Base-by-base conservation (phyloP, 2,113 vertebrate genomes). In the Glaucidium brasilianum region DNA sequence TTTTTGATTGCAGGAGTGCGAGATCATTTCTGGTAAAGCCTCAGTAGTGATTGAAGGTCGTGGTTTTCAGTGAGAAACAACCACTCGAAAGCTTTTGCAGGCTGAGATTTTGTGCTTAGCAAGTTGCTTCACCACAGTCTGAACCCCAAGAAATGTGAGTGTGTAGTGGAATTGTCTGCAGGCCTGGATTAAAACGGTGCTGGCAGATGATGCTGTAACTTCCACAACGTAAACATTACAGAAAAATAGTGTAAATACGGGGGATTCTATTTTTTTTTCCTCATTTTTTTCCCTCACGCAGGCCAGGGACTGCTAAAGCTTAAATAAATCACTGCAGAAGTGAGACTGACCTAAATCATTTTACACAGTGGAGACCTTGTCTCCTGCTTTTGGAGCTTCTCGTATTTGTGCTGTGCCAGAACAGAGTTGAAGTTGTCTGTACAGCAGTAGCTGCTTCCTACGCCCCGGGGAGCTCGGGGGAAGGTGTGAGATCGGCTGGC, bases 261-360 rank as follows among this genome's bases (percentile, higher is more conserved):
- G 94, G 88, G 85, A 91, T 88, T 96, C 83, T 85, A 45, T 52
- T 71, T 75, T 53, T 85, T 79, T 53, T 10, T 47, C 4, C 58
- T 50, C 32, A 4, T 85, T 90, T 88, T 88, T 79, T 88, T 37
- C 58, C 78, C 56, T 89, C 72, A 49, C 50, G 35, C 63, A 37
- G 92, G 76, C 85, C 84, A 91, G 77, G 73, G 87, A 72, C 52
- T 76, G 68, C 73, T 77, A 78, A 43, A 96, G 47, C 86, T 91
- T 74, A 96, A 96, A 96, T 89, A 95, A 96, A 92, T 80, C 80
- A 5, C 56, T 35, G 72, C 82, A 85, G 62, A 94, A 92, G 93
- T 71, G 91, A 63, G 84, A 86, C 93, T 92, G 96, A 94, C 94
- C 95, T 95, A 89, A 88, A 92, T 96, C 87, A 32, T 71, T 79